Conservation (phyloP, 2,797 vertebrate genomes). For the Notolabrus celidotus region DNA sequence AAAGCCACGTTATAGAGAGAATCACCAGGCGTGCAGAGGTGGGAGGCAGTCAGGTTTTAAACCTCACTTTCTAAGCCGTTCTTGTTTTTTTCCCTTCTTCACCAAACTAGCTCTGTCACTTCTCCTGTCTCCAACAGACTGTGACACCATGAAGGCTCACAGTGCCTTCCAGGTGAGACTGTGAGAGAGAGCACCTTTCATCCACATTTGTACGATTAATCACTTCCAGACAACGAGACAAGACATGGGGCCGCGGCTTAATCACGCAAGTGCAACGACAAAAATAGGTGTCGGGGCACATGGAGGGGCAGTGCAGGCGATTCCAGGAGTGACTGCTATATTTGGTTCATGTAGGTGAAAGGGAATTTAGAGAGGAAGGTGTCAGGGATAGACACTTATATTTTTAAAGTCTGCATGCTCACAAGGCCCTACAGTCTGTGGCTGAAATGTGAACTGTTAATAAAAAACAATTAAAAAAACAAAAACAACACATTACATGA, state of each 20-base stretch:
- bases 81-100: background rate
- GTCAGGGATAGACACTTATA: background rate
- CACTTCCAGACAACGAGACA: background rate
- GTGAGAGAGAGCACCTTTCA: background rate
- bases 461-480: background rate
- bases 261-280: background rate
- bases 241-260: background rate
- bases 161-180: background rate
- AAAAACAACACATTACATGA: no score
- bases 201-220: background rate
- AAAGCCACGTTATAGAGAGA: no score
- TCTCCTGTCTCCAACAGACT: rapidly evolving
- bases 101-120: background rate
- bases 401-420: background rate
- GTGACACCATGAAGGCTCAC: background rate
- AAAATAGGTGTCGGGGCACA: background rate
- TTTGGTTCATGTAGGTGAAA: background rate
- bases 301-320: background rate
- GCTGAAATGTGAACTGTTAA: no score
- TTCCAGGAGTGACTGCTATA: background rate
- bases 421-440: background rate
- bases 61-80: background rate
- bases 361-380: background rate
- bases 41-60: background rate
- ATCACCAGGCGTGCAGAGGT: background rate